phyloP scores from a whole-genome alignment of 1,140 invertebrate genomes.

The Drosophila mayri region DNA sequence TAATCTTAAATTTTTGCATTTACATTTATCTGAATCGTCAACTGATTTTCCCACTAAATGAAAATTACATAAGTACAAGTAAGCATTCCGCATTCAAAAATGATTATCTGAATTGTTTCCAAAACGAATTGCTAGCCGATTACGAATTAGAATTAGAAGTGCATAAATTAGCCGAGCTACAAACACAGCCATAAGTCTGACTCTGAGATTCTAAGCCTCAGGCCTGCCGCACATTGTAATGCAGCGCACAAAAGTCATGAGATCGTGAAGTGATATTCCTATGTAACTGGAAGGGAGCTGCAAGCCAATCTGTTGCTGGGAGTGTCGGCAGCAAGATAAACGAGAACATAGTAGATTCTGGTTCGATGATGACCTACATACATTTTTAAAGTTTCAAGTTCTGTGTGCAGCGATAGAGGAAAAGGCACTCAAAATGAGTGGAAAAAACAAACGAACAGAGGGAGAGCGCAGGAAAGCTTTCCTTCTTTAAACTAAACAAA shows the following conservation, averaged over 20 bases:
- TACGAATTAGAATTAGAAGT: slow-evolving; percentile 7
- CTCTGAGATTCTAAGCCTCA: not conserved
- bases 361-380: slow-evolving; percentile 47
- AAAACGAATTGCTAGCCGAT: slow-evolving; percentile 19
- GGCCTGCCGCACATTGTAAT: slow-evolving; percentile 10
- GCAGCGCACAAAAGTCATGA: slow-evolving; percentile 25
- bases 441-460: no score
- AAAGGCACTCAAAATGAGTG: not conserved
- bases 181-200: slow-evolving; percentile 9
- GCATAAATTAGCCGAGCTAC: slow-evolving; percentile 25
- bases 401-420: not conserved
- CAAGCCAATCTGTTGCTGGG: slow-evolving; percentile 1
- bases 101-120: slow-evolving; percentile 14
- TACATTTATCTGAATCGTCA: not conserved
- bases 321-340: slow-evolving; percentile 21
- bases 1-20: not conserved
- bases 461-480: slow-evolving; percentile 21
- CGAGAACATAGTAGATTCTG: slow-evolving; percentile 9
- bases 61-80: slow-evolving; percentile 7
- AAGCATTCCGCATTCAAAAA: slow-evolving; percentile 18
- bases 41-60: not conserved
- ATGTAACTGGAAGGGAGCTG: slow-evolving; percentile 15
- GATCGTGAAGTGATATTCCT: slow-evolving; percentile 19
- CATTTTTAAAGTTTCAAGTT: slow-evolving; percentile 42
- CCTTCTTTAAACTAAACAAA: slow-evolving; percentile 13